Percentiles rank a stretch among this genome's conserved stretches.
These are phyloP conservation scores for Doryteuthis pealeii DNA, from an alignment of 1,140 invertebrate species.

Conservation along the genomic window DNA sequence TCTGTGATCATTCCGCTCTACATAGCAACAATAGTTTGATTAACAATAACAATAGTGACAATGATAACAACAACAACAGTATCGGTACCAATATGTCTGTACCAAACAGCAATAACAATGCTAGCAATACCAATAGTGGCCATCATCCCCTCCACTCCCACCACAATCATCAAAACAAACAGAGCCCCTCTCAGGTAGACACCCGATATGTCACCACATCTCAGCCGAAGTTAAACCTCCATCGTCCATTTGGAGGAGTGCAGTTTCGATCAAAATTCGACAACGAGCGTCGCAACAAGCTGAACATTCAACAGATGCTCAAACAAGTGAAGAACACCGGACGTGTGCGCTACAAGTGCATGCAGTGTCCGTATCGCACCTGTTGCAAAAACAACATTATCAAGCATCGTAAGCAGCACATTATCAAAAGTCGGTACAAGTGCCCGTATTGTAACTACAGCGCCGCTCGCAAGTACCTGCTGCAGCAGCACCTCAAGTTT, in stretches of 20 bases:
- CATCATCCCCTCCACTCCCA: neutral
- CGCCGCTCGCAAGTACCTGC: constrained; percentile 35
- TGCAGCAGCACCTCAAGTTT: constrained; percentile 38
- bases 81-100: neutral
- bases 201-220: no score
- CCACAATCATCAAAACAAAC: neutral
- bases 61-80: constrained; percentile 10
- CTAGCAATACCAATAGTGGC: neutral
- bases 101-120: neutral
- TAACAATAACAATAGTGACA: neutral
- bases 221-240: neutral
- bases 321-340: constrained; percentile 21
- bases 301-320: constrained; percentile 18
- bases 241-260: constrained; percentile 11
- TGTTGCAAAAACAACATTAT: constrained; percentile 43
- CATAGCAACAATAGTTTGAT: constrained; percentile 28
- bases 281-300: constrained; percentile 12
- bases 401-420: constrained; percentile 45
- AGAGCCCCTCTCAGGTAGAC: no score
- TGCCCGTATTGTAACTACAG: constrained; percentile 44
- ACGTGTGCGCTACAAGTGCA: constrained; percentile 41
- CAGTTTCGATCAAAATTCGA: constrained; percentile 6
- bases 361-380: constrained; percentile 42
- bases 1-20: constrained; percentile 31
- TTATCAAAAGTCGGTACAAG: constrained; percentile 39